Conservation (phyloP, 2,113 vertebrate genomes). For the Terrapene triunguis region DNA sequence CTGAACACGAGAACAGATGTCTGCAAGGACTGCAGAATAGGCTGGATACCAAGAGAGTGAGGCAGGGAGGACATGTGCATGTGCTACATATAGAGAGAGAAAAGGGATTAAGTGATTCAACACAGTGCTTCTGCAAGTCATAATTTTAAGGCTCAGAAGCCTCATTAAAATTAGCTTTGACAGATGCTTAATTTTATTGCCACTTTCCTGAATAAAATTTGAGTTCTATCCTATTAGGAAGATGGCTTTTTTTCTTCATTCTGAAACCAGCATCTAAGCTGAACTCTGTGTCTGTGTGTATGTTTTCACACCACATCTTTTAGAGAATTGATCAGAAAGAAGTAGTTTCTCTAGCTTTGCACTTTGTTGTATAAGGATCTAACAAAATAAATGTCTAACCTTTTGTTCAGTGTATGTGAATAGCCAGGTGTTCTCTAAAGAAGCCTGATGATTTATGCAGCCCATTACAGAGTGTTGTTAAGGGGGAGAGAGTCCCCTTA, state of each 20-base stretch:
- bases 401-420: neutral
- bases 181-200: slow-evolving; percentile 33
- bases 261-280: neutral
- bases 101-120: slow-evolving; percentile 11
- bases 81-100: neutral
- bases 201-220: neutral
- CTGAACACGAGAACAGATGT: accelerated
- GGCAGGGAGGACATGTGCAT: neutral
- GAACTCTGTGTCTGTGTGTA: accelerated
- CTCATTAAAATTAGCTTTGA: slow-evolving; percentile 38
- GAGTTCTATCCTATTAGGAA: slow-evolving; percentile 14
- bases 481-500: neutral
- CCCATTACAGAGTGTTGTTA: accelerated
- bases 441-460: accelerated
- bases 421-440: accelerated
- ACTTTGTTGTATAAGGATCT: neutral
- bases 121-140: neutral
- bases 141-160: slow-evolving; percentile 19
- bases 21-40: neutral
- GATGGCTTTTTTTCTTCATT: neutral
- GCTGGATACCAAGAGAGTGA: neutral
- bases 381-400: neutral
- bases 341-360: neutral
- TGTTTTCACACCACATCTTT: neutral
- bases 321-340: accelerated